phyloP scores from a whole-genome alignment of 64 coral and sea anemone genomes.

The Cladopsammia gracilis region DNA sequence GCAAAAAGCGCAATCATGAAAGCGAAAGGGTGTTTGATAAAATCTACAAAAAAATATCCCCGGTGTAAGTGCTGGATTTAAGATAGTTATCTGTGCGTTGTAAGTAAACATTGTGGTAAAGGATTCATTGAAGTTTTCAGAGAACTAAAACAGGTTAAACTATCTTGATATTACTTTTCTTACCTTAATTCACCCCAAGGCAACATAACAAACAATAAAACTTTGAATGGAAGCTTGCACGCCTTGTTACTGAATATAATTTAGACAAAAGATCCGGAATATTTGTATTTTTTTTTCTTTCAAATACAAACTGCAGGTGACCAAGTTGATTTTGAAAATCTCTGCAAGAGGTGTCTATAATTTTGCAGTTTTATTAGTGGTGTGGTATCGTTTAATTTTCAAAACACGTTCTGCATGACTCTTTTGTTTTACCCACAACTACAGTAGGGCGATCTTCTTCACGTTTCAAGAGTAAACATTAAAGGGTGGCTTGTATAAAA shows the following conservation, averaged over 20 bases:
- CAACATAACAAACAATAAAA: neutral
- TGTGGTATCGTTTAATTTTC: neutral
- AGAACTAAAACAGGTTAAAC: too few relatives aligned
- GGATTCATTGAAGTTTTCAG: too few relatives aligned
- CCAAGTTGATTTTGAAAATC: neutral
- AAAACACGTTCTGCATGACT: neutral
- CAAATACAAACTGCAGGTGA: constrained; percentile 5
- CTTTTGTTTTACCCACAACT: neutral
- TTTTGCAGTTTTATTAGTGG: neutral
- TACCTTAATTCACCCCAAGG: too few relatives aligned
- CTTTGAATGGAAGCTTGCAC: neutral
- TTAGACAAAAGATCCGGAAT: neutral
- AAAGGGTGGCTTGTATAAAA: too few relatives aligned
- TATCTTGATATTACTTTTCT: too few relatives aligned
- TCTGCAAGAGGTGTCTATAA: too few relatives aligned
- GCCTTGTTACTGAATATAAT: neutral
- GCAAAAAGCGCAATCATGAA: constrained; percentile 24
- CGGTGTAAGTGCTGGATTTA: neutral
- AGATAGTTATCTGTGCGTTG: neutral
- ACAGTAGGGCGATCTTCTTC: too few relatives aligned
- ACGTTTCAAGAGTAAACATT: too few relatives aligned
- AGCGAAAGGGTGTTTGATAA: neutral
- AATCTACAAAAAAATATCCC: neutral
- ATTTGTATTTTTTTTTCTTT: neutral
- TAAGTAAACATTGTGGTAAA: too few relatives aligned